Conservation (phyloP, 2,888 invertebrate species). For the Caenorhabditis sp. region DNA sequence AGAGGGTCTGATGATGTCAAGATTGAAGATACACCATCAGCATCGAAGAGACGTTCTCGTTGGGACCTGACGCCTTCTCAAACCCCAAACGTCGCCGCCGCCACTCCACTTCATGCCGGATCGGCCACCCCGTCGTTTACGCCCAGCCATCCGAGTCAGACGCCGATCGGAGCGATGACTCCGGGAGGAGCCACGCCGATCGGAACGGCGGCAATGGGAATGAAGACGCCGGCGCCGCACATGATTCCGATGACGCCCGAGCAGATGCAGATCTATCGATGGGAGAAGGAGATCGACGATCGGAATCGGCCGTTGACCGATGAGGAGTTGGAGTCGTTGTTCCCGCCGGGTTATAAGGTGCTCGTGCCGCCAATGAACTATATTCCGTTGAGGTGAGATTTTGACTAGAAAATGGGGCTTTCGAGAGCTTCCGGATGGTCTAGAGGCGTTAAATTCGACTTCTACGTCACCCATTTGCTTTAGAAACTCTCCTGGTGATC, state of each 20-base stretch:
- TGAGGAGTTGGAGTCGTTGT: conserved; percentile 97
- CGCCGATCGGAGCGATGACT: conserved; percentile 82
- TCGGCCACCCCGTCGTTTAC: conserved; percentile 83
- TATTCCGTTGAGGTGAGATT: conserved; percentile 89
- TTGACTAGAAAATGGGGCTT: too few relatives aligned
- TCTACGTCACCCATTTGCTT: too few relatives aligned
- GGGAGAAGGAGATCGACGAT: conserved; percentile 94
- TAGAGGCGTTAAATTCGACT: neutral
- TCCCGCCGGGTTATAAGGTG: conserved; percentile 97
- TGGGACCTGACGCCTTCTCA: conserved; percentile 97
- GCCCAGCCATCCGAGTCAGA: conserved; percentile 73
- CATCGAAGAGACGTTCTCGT: conserved; percentile 94
- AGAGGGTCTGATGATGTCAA: conserved; percentile 84
- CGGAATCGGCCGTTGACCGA: conserved; percentile 96
- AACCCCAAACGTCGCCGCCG: conserved; percentile 83
- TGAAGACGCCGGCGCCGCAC: conserved; percentile 97
- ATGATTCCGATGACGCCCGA: conserved; percentile 97
- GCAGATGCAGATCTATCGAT: conserved; percentile 87
- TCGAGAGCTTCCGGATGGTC: too few relatives aligned
- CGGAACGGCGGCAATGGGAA: conserved; percentile 94
- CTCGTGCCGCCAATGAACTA: conserved; percentile 96
- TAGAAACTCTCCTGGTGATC: neutral
- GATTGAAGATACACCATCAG: conserved; percentile 92
- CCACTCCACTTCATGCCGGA: conserved; percentile 69
- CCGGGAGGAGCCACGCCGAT: conserved; percentile 85